Conservation (phyloP, 2,797 vertebrate species). For the Cossypha niveicapilla region DNA sequence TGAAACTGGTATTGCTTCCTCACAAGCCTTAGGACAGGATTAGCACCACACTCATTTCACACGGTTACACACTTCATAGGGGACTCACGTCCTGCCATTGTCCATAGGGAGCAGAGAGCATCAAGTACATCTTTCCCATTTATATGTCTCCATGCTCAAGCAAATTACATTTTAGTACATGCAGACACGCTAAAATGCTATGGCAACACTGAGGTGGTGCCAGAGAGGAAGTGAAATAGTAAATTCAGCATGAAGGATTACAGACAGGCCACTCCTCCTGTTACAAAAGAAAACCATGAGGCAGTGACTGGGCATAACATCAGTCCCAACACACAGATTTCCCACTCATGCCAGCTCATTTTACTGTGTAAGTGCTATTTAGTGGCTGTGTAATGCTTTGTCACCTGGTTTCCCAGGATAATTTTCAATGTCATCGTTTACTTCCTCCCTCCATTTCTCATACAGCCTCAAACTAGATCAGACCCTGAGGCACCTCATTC, state of each 20-base stretch:
- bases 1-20: not conserved
- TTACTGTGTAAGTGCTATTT: not conserved
- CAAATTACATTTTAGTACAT: not conserved
- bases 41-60: not conserved
- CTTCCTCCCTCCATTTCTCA: not conserved
- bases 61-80: not conserved
- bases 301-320: not conserved
- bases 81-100: not conserved
- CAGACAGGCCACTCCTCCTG: not conserved
- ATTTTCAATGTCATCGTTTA: not conserved
- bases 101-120: not conserved
- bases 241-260: constrained; percentile 2
- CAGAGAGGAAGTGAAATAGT: not conserved
- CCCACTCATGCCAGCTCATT: not conserved
- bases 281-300: not conserved
- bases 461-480: not conserved
- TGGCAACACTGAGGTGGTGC: not conserved
- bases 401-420: not conserved
- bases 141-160: not conserved
- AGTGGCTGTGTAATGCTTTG: not conserved
- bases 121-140: not conserved
- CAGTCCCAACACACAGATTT: not conserved
- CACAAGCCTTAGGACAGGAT: not conserved
- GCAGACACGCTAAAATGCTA: not conserved
- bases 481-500: not conserved